Percentiles rank a stretch among this genome's conserved stretches.
These are phyloP conservation scores for Ephestia elutella DNA, from an alignment of 1,140 invertebrate species.

Conservation along the genomic window DNA sequence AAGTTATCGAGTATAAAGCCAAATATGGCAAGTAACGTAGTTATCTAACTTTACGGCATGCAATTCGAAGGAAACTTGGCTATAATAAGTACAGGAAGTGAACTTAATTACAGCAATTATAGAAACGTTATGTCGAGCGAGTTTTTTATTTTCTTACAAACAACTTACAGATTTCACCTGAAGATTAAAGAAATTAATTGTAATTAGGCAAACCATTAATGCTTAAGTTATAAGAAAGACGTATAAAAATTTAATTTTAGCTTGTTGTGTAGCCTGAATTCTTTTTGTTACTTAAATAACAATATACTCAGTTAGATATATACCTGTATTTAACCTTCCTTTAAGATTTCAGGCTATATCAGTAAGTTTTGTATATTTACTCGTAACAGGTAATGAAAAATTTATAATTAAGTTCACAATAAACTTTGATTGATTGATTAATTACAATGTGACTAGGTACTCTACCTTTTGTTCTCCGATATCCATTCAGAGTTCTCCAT, in stretches of 20 bases:
- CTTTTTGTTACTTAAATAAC: too few species aligned
- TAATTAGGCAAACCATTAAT: not conserved
- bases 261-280: too few species aligned
- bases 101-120: not conserved
- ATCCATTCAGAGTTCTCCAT: slow-evolving; percentile 45
- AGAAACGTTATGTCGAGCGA: not conserved
- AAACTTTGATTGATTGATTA: too few species aligned
- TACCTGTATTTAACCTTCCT: too few species aligned
- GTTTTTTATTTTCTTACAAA: not conserved
- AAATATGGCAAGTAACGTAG: not conserved
- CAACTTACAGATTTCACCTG: not conserved
- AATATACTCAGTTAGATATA: too few species aligned
- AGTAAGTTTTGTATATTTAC: too few species aligned
- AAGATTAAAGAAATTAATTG: not conserved
- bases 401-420: too few species aligned
- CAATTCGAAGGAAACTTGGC: not conserved
- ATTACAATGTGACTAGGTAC: too few species aligned
- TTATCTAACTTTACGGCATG: not conserved
- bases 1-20: not conserved
- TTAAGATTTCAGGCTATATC: too few species aligned
- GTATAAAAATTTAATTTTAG: too few species aligned
- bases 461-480: slow-evolving; percentile 41
- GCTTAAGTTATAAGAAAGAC: too few species aligned
- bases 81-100: not conserved
- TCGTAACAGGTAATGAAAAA: too few species aligned